These are phyloP conservation scores for Agapornis canus DNA, from an alignment of 2,797 vertebrate genomes.

Conservation along the genomic window DNA sequence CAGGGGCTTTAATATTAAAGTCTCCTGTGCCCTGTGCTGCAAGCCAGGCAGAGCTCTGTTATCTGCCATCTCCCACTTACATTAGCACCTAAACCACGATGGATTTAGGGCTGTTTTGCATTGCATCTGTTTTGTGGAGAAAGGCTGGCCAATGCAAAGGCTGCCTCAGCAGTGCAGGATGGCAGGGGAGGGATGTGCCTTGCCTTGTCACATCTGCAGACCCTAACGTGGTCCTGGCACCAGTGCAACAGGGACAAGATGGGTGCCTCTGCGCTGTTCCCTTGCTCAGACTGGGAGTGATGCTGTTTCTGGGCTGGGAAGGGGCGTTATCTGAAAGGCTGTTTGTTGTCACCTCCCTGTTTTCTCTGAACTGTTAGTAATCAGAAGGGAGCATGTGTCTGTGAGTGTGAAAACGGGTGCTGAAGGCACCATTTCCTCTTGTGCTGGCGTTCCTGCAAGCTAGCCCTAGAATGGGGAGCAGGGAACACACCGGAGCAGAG, in stretches of 20 bases:
- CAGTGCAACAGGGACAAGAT: background rate
- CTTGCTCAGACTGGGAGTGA: background rate
- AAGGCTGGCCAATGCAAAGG: background rate
- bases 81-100: accelerated
- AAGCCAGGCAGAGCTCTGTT: background rate
- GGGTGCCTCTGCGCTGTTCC: background rate
- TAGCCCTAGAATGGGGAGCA: background rate
- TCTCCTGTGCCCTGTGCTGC: background rate
- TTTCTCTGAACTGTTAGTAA: background rate
- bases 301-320: background rate
- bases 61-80: background rate
- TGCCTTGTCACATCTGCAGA: background rate
- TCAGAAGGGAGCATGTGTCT: background rate
- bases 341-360: background rate
- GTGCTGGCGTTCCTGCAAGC: background rate
- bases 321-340: background rate
- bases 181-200: background rate
- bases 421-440: background rate
- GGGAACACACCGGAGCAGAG: background rate
- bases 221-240: background rate
- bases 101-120: background rate
- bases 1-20: background rate
- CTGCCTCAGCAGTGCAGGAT: background rate
- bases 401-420: background rate
- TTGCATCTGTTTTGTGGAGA: background rate